Evolutionary conservation across 1,140 invertebrate genomes (phyloP).

Genomic region (Tribolium madens): DNA sequence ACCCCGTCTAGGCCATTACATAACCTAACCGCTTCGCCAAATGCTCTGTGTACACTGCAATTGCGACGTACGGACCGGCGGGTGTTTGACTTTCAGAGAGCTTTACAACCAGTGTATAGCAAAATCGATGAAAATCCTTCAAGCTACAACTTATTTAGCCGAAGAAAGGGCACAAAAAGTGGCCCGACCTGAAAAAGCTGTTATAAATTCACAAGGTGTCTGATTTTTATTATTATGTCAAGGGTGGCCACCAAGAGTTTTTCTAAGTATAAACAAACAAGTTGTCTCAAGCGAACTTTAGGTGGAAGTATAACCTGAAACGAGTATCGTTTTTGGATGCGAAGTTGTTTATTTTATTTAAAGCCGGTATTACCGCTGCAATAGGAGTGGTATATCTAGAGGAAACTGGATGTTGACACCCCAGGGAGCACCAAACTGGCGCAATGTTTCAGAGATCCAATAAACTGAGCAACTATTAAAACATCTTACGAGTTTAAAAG

Average conservation of each 20-base stretch:
- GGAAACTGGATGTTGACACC: constrained; percentile 17
- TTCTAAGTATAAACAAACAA: no score
- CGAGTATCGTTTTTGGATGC: constrained; percentile 6
- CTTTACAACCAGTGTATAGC: background rate
- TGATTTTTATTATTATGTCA: background rate
- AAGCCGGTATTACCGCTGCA: constrained; percentile 18
- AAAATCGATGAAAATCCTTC: background rate
- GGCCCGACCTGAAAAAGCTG: background rate
- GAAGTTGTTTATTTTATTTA: constrained; percentile 35
- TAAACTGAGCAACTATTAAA: constrained; percentile 34
- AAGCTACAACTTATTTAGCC: background rate
- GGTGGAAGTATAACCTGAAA: constrained; percentile 12
- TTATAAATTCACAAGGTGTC: background rate
- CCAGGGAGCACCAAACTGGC: constrained; percentile 8
- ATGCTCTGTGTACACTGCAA: constrained; percentile 33
- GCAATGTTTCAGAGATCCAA: constrained; percentile 28
- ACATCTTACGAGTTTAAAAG: constrained; percentile 12
- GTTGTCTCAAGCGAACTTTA: no score
- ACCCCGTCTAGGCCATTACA: constrained; percentile 33
- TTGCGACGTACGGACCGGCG: background rate
- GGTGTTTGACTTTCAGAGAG: constrained; percentile 17
- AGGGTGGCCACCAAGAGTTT: no score
- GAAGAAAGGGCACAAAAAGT: background rate
- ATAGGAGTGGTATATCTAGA: constrained; percentile 21
- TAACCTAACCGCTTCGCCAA: constrained; percentile 26